Conservation (phyloP, 64 coral and sea anemone species). For the Montipora efflorescens region DNA sequence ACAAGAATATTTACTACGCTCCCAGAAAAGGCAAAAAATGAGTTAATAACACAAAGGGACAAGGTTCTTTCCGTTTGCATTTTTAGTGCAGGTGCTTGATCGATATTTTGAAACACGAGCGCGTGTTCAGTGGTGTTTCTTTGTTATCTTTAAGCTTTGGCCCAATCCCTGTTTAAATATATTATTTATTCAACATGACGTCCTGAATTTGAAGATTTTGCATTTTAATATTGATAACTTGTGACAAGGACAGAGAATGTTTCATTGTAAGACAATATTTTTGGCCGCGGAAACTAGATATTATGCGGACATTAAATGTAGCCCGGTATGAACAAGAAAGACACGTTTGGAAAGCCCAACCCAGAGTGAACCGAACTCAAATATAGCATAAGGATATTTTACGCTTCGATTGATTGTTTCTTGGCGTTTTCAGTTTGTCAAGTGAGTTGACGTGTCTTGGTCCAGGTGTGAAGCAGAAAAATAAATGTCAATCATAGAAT, state of each 20-base stretch:
- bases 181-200: not conserved
- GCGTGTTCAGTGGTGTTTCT: not conserved
- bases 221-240: conserved; percentile 23
- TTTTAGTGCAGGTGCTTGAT: not conserved
- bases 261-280: not conserved
- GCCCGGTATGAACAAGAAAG: too few species aligned
- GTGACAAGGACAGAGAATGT: not conserved
- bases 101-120: not conserved
- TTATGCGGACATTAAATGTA: too few species aligned
- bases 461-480: not conserved
- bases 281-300: not conserved
- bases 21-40: not conserved
- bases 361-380: not conserved
- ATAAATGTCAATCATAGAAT: not conserved
- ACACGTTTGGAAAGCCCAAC: too few species aligned
- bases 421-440: not conserved
- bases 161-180: not conserved
- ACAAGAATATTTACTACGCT: conserved; percentile 11
- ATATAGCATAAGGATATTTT: not conserved
- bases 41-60: not conserved
- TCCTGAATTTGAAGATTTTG: conserved; percentile 18
- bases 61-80: conserved; percentile 14
- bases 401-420: not conserved
- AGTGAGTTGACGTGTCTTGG: not conserved
- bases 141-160: not conserved